Evolutionary conservation across 2,888 invertebrate genomes (phyloP), one percentile per base, ranked within the genome.

Genomic region (Scelioninae gen. 2): DNA sequence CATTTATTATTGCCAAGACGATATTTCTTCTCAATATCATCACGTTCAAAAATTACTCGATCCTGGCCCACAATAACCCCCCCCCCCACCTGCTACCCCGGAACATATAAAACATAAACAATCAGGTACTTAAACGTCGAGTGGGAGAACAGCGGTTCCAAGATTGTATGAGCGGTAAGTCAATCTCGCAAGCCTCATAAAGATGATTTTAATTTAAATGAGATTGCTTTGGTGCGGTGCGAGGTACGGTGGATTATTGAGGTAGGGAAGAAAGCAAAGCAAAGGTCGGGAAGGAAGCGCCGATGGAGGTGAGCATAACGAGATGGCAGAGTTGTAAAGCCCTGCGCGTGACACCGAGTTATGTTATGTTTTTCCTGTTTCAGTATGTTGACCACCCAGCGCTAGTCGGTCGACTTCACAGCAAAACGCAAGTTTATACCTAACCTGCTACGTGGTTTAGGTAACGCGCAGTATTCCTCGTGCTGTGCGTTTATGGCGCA

Each of bases 401-500:
- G 79, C 76, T 79, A 77, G 77, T 75, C 75, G 78, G 74, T 74
- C 77, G 74, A 75, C 75, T 77, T 63, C 76, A 75, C 77, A 75
- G 68, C 73, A 79, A 78, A 67, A 80, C 78, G 73, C 74, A 74
- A 79, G 81, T 81, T 84, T 81, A 79, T 80, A 80, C 79, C 78
- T 77, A 57, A 73, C 67, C 65, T 73, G 79, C 65, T 78, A 81
- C 80, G 80, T 76, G 81, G 80, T 79, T 81, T 81, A 79, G 82
- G 80, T 81, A 79, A 82, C 82, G 80, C 79, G 78, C 81, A 81
- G 81, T 85, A 84, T 84, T 83, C 82, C 85, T 84, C 84, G 76
- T 85, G 83, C 81, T 75, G 83, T 80, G 83, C 86, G 83, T 86
- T 86, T 86, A 86, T 85, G 85, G 85, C 81, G 80, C 84, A 86